Base-by-base conservation (phyloP, 2,797 vertebrate species). In the Myioborus melanocephalus region DNA sequence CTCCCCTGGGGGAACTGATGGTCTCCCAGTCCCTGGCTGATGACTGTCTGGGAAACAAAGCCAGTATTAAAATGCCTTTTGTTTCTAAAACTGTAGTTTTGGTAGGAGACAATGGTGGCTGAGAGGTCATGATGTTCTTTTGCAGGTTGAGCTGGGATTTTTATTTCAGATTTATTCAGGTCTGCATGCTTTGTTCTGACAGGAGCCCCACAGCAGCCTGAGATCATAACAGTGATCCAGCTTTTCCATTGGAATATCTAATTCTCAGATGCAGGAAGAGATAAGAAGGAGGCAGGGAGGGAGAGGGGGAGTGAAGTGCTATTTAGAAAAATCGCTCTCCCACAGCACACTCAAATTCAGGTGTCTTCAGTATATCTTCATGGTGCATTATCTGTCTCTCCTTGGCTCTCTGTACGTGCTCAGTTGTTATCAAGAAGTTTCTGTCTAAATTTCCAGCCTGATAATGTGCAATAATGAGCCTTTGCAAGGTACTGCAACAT, bases 151-250 rank as follows among this genome's bases (percentile, higher is more conserved):
- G 39, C 32, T 89, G 46, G n/a, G 52, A 68, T 35, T 84, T 87
- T 89, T 89, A 47, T 86, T 94, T 83, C 55, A 69, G 52, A 64
- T 90, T 71, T 63, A 49, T 75, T 79, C 76, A 86, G 39, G 23
- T 83, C 80, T 86, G 63, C 55, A 47, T 92, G 50, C 82, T 55
- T 77, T 78, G 18, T 81, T 91, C 69, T 88, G 61, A 60, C 43
- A 75, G 87, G 35, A 87, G 50, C 21, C 80, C 55, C 35, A 4
- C 10, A 41, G 18, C 55, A 88, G 43, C 55, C 65, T 34, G 46
- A 73, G 52, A 35, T 89, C 59, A 2, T 52, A 57, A 47, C 32
- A 63, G 65, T 56, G 68, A 15, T 49, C 13, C 64, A 49, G 0
- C 35, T 90, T 89, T 91, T 87, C 41, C 30, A 34, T 1, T 71